These are phyloP conservation scores for Trichonephila inaurata DNA, from an alignment of 1,140 invertebrate species.

Conservation along the genomic window DNA sequence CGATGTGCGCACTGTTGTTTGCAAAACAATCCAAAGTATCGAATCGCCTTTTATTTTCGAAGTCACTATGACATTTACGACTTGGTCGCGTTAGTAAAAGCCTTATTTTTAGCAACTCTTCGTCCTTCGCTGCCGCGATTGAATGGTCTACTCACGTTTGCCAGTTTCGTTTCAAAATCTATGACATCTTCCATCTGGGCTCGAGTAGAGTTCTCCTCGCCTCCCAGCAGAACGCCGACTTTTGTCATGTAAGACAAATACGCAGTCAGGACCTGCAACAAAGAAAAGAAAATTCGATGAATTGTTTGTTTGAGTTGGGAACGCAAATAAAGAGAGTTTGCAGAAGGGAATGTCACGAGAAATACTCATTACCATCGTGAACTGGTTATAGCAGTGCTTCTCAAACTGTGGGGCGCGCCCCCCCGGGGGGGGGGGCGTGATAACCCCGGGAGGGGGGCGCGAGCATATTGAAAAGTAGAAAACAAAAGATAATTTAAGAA, in stretches of 20 bases:
- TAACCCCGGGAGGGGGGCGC: too few species aligned
- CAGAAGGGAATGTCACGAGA: neutral
- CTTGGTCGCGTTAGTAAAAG: too few species aligned
- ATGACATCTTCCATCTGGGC: slow-evolving; percentile 89
- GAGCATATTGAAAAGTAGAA: too few species aligned
- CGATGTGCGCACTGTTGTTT: too few species aligned
- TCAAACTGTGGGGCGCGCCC: too few species aligned
- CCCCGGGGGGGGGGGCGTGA: too few species aligned
- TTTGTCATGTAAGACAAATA: slow-evolving; percentile 96
- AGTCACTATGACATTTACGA: too few species aligned
- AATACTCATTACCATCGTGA: too few species aligned
- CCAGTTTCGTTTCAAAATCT: slow-evolving; percentile 88
- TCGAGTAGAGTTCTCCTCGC: slow-evolving; percentile 88
- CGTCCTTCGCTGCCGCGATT: neutral
- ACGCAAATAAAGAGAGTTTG: neutral
- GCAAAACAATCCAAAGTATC: too few species aligned
- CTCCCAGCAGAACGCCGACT: slow-evolving; percentile 92
- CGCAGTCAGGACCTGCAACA: slow-evolving; percentile 88
- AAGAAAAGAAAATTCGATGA: neutral
- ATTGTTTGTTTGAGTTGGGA: neutral
- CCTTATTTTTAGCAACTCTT: neutral
- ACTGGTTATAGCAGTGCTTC: too few species aligned
- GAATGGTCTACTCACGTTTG: slow-evolving; percentile 82
- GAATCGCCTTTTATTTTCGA: too few species aligned
- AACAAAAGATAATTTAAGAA: too few species aligned